A percentile compares a stretch with the other conserved stretches of the same genome.
Conservation (phyloP, 2,113 vertebrate species). For the Otolemur garnettii region DNA sequence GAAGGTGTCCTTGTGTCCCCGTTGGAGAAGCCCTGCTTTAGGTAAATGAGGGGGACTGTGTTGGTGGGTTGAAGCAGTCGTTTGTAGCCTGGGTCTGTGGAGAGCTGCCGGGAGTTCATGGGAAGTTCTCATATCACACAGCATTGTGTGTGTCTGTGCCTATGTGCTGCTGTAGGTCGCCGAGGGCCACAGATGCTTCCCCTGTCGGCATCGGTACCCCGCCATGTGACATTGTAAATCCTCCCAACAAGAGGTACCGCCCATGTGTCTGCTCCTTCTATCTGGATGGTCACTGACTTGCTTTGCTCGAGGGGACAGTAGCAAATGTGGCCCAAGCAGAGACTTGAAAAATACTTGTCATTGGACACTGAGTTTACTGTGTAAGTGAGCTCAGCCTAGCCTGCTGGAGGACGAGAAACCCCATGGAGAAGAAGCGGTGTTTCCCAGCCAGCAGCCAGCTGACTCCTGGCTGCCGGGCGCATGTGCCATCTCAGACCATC, state of each 20-base stretch:
- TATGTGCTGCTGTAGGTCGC: neutral
- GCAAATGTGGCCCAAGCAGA: neutral
- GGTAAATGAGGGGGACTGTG: neutral
- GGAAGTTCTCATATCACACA: rapidly evolving
- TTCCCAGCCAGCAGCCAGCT: neutral
- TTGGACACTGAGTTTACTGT: neutral
- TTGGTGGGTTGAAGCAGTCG: neutral
- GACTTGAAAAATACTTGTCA: neutral
- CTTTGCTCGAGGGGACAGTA: neutral
- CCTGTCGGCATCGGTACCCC: rapidly evolving
- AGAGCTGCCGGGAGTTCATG: rapidly evolving
- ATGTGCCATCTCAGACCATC: rapidly evolving
- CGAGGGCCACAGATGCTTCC: neutral
- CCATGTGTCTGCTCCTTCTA: rapidly evolving
- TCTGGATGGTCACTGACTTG: neutral
- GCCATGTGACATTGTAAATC: no score
- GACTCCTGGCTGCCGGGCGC: neutral
- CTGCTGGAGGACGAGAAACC: neutral
- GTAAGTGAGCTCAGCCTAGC: neutral
- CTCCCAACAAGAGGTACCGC: neutral
- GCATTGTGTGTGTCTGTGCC: rapidly evolving
- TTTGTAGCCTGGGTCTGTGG: rapidly evolving
- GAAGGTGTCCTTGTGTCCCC: neutral
- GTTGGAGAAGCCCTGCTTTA: neutral
- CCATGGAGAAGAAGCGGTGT: neutral